Evolutionary conservation across 2,888 invertebrate genomes (phyloP), one percentile per base, ranked within the genome.

Genomic region (Polylopha cassiicola): DNA sequence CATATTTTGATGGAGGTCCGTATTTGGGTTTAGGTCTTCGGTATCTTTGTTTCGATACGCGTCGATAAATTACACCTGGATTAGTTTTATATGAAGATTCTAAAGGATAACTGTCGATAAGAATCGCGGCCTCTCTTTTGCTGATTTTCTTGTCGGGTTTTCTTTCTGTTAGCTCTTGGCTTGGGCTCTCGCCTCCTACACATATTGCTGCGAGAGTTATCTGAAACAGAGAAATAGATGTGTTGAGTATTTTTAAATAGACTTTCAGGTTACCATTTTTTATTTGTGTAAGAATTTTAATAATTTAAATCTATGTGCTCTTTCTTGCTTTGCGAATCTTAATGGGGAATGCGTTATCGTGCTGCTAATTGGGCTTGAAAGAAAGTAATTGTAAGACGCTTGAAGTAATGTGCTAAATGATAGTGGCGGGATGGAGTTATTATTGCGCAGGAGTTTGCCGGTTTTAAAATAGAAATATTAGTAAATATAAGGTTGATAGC

Each of bases 51-150:
- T 38, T 38, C 2, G 30, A 62, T 31, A 67, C 43, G 43, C 68
- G 59, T 38, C 69, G 66, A 47, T 73, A 77, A 9, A 77, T 61
- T 0, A 77, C 60, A 39, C 70, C 72, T 0, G 77, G 71, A 27
- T 65, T 64, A 11, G 61, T 62, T 27, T 55, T 53, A 30, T 49
- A 62, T 13, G 57, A 37, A 24, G 63, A 55, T 8, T 73, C 69
- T n/a, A 58, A 20, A 0, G 72, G 67, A 31, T 53, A 63, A 30
- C 52, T 60, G 26, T 75, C 72, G 41, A 80, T 50, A n/a, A 77
- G 31, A 8, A 80, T 17, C 3, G 73, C 56, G 11, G 77, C 57
- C 15, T 77, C 75, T 47, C 79, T 58, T 56, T 70, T 74, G 2
- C 33, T 50, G 4, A 70, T 29, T 46, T 53, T 44, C 30, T 49